These are phyloP conservation scores for Astropecten irregularis DNA, from an alignment of 53 echinoderm and acorn worm genomes.

Conservation along the genomic window DNA sequence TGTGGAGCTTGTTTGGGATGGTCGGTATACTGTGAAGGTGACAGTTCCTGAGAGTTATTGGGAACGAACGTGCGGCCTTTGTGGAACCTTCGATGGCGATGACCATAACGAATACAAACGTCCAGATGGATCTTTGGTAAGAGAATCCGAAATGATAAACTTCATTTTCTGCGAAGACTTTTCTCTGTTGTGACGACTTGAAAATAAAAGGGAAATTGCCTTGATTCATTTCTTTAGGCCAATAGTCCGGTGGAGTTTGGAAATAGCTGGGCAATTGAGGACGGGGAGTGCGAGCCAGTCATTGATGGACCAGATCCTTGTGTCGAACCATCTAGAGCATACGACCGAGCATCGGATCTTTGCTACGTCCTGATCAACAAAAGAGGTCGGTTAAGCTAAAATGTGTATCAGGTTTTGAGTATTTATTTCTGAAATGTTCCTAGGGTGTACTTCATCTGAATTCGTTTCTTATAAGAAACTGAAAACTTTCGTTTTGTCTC, in stretches of 20 bases:
- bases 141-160: background rate
- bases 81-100: conserved; percentile 72
- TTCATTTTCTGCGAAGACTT: background rate
- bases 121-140: conserved; percentile 57
- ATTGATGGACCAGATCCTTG: conserved; percentile 52
- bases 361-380: conserved; percentile 43
- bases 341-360: conserved; percentile 49
- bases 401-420: no score
- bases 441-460: no score
- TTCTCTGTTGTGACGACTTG: background rate
- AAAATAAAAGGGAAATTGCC: no score
- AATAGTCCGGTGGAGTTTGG: conserved; percentile 51
- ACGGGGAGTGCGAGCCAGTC: conserved; percentile 29
- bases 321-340: conserved; percentile 26
- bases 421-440: no score
- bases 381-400: conserved; percentile 30
- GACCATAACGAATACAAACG: conserved; percentile 50
- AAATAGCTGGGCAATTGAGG: conserved; percentile 63
- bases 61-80: conserved; percentile 79
- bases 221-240: conserved; percentile 25
- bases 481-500: background rate
- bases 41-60: conserved; percentile 39
- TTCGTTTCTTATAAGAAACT: no score
- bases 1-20: conserved; percentile 56
- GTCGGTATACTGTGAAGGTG: conserved; percentile 30